These are phyloP conservation scores for Lithobates pipiens DNA, from an alignment of 2,797 vertebrate species.

Conservation along the genomic window DNA sequence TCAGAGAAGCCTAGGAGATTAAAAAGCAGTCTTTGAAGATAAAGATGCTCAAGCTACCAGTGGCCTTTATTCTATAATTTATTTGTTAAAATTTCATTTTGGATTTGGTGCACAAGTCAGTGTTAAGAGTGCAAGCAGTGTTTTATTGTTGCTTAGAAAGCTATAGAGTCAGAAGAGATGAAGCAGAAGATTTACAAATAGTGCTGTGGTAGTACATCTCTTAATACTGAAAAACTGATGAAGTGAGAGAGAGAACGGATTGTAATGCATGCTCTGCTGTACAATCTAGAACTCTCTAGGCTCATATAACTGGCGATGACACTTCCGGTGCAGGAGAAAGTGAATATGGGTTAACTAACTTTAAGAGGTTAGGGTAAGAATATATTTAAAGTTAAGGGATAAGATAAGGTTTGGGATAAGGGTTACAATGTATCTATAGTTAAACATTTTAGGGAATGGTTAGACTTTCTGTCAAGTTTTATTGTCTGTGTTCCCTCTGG, in stretches of 20 bases:
- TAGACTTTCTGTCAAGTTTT: too few relatives aligned
- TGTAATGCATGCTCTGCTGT: not conserved
- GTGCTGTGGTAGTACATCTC: conserved; percentile 31
- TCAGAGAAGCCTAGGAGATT: conserved; percentile 47
- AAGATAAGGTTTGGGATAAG: too few relatives aligned
- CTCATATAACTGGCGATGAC: not conserved
- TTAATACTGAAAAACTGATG: conserved; percentile 9
- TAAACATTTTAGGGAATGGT: too few relatives aligned
- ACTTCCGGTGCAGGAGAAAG: too few relatives aligned
- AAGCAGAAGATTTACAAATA: conserved; percentile 46
- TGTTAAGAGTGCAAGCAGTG: conserved; percentile 37
- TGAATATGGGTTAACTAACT: too few relatives aligned
- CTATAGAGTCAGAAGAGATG: conserved; percentile 35
- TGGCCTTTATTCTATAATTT: conserved; percentile 43
- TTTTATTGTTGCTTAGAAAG: conserved; percentile 51
- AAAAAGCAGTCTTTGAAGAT: conserved; percentile 52
- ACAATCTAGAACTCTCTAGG: not conserved
- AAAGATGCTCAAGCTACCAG: conserved; percentile 39
- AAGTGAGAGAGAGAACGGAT: conserved; percentile 1
- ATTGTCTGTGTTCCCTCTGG: too few relatives aligned
- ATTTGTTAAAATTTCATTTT: conserved; percentile 54
- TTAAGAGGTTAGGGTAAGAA: too few relatives aligned
- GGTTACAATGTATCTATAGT: too few relatives aligned
- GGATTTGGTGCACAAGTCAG: conserved; percentile 37
- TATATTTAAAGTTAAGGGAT: too few relatives aligned